These are phyloP conservation scores for Menidia beryllina DNA, from an alignment of 2,113 vertebrate species.

Conservation along the genomic window DNA sequence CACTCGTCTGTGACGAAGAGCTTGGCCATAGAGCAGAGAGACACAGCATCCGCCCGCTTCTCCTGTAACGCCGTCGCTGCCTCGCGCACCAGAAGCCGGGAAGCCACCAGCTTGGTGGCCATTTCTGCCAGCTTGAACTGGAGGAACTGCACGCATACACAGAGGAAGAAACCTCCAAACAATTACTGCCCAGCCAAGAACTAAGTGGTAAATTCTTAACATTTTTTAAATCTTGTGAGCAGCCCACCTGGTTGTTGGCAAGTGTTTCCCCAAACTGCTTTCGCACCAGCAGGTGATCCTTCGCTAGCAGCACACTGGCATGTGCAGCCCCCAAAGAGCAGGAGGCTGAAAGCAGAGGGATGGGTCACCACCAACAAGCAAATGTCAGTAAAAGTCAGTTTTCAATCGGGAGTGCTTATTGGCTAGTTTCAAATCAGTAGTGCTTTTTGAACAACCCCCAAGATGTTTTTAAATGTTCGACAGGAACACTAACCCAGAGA, in stretches of 20 bases:
- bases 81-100: constrained; percentile 89
- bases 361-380: too few relatives aligned
- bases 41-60: constrained; percentile 81
- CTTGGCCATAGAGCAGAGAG: constrained; percentile 97
- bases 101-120: constrained; percentile 90
- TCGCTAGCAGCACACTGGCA: constrained; percentile 86
- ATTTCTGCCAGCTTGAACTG: constrained; percentile 95
- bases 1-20: constrained; percentile 95
- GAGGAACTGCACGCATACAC: constrained; percentile 84
- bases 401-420: too few relatives aligned
- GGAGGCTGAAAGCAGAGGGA: constrained; percentile 81
- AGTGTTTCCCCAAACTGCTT: constrained; percentile 94
- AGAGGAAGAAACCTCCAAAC: not conserved
- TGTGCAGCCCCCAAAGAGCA: constrained; percentile 95
- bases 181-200: too few relatives aligned
- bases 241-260: constrained; percentile 89
- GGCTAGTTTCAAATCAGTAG: too few relatives aligned
- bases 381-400: too few relatives aligned
- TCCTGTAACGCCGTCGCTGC: constrained; percentile 90
- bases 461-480: too few relatives aligned
- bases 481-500: too few relatives aligned
- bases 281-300: constrained; percentile 88
- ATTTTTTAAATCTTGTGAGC: not conserved
- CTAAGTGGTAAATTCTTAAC: too few relatives aligned
- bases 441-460: too few relatives aligned